These are phyloP conservation scores for Columbina picui DNA, from an alignment of 2,113 vertebrate species.

Conservation along the genomic window DNA sequence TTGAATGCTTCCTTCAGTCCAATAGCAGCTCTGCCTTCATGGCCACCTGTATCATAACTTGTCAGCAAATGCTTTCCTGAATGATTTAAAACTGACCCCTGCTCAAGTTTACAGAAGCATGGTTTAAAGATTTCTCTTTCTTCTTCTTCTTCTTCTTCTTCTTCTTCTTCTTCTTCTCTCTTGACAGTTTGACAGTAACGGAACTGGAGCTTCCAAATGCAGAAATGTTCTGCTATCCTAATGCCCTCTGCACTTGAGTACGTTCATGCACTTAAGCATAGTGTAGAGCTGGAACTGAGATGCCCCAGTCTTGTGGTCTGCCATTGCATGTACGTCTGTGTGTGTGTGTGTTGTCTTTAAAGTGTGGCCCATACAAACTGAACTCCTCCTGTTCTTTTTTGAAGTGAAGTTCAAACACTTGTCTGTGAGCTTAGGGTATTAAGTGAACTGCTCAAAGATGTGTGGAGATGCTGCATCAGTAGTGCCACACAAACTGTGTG, in stretches of 20 bases:
- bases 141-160: too few species aligned
- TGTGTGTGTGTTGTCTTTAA: background rate
- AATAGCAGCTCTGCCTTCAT: background rate
- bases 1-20: background rate
- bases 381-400: background rate
- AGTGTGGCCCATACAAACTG: background rate
- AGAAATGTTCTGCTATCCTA: background rate
- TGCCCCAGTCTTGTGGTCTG: background rate
- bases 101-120: background rate
- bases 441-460: background rate
- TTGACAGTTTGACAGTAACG: background rate
- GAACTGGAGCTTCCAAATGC: background rate
- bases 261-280: background rate
- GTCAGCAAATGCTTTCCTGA: background rate
- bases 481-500: background rate
- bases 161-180: background rate
- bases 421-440: background rate
- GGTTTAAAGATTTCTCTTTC: background rate
- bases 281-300: background rate
- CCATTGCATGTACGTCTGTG: rapidly evolving
- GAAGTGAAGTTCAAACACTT: background rate
- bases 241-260: background rate
- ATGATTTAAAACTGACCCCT: background rate
- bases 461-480: background rate
- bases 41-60: background rate